Evolutionary conservation across 2,113 vertebrate species (phyloP).

Genomic region (Casuarius casuarius): DNA sequence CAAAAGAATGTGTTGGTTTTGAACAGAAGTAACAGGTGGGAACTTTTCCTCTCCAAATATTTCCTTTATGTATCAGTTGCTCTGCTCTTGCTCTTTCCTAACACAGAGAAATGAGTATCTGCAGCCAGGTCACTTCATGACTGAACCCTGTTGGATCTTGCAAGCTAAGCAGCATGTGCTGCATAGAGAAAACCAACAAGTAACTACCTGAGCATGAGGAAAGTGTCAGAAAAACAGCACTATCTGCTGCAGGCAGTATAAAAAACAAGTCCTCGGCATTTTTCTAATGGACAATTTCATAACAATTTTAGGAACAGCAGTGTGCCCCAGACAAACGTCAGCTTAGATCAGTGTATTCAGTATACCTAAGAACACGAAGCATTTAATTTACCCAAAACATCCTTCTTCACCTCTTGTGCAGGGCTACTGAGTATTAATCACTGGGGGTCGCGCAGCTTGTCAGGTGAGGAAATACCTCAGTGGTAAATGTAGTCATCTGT

Average conservation of each 20-base stretch:
- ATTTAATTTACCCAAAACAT: background rate
- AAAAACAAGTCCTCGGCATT: accelerated
- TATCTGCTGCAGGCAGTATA: background rate
- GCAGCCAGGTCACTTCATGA: background rate
- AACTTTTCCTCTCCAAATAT: conserved; percentile 48
- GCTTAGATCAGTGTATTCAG: background rate
- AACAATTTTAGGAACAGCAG: background rate
- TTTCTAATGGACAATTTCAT: background rate
- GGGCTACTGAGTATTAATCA: background rate
- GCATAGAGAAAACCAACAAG: background rate
- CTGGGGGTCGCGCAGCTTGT: background rate
- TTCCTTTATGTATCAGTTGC: background rate
- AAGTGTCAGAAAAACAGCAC: background rate
- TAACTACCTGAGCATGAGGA: background rate
- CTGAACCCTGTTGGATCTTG: background rate
- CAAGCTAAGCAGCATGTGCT: background rate
- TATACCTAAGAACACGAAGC: background rate
- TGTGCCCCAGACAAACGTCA: accelerated
- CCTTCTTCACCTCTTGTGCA: background rate
- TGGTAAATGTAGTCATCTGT: background rate
- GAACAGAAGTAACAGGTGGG: conserved; percentile 34
- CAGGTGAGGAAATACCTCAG: background rate
- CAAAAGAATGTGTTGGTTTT: background rate
- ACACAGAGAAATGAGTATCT: background rate
- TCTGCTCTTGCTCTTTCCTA: background rate